These are phyloP conservation scores for Temnopleurus reevesii DNA, from an alignment of 53 echinoderm and acorn worm species.

Conservation along the genomic window DNA sequence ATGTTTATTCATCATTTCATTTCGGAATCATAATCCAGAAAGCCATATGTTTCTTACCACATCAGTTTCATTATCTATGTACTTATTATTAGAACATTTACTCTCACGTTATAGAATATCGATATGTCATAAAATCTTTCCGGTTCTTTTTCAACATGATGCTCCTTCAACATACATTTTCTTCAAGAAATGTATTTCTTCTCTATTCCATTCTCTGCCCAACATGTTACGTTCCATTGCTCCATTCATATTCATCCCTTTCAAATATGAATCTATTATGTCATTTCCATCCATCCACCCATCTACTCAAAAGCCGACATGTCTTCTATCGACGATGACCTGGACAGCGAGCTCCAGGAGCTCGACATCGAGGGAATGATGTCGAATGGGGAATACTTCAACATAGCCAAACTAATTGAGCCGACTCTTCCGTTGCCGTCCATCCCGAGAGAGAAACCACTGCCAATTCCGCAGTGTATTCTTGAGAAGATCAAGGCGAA, in stretches of 20 bases:
- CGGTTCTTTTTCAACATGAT: too few species aligned
- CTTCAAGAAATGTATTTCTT: neutral
- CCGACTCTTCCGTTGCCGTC: slow-evolving; percentile 74
- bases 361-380: neutral
- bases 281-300: neutral
- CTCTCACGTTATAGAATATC: too few species aligned
- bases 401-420: slow-evolving; percentile 72
- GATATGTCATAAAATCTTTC: too few species aligned
- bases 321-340: slow-evolving; percentile 8
- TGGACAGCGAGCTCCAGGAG: slow-evolving; percentile 9
- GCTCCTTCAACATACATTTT: too few species aligned
- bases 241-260: neutral
- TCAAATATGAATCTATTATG: neutral
- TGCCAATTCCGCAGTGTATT: slow-evolving; percentile 76
- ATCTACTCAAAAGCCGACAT: slow-evolving; percentile 25
- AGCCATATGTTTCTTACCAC: too few species aligned
- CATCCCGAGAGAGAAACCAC: slow-evolving; percentile 75
- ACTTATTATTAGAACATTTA: too few species aligned
- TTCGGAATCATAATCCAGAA: too few species aligned
- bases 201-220: too few species aligned
- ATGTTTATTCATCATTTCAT: too few species aligned
- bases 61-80: too few species aligned
- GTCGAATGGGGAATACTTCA: neutral
- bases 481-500: slow-evolving; percentile 50
- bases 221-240: neutral